Percentiles rank a stretch among this genome's conserved stretches.
phyloP scores from a whole-genome alignment of 1,140 invertebrate species.

The Drosophila mauritiana region DNA sequence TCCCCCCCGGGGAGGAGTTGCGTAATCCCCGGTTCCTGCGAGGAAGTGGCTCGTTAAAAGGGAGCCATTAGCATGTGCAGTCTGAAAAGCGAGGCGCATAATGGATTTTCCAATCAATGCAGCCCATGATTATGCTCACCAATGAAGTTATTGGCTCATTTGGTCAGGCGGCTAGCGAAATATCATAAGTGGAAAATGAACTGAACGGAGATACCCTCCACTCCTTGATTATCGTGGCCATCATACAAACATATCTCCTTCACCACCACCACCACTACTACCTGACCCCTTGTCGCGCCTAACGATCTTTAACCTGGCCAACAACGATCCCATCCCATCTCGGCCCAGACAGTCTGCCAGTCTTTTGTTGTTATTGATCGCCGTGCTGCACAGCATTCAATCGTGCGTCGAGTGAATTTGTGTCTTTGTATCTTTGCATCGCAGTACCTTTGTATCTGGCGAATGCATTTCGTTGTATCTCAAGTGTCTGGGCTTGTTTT shows the following conservation, averaged over 20 bases:
- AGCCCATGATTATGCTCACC: conserved; percentile 44
- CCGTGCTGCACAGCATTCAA: conserved; percentile 30
- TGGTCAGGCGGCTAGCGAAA: conserved; percentile 54
- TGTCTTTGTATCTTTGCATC: conserved; percentile 23
- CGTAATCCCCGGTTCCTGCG: conserved; percentile 39
- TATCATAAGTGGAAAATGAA: conserved; percentile 12
- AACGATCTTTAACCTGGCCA: conserved; percentile 78
- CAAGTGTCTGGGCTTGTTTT: conserved; percentile 21
- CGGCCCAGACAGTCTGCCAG: conserved; percentile 37
- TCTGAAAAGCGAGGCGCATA: conserved; percentile 30
- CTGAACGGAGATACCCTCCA: conserved; percentile 9
- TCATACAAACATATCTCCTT: conserved; percentile 12
- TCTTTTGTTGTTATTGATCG: conserved; percentile 65
- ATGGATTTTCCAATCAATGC: conserved; percentile 47
- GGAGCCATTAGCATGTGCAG: conserved; percentile 54
- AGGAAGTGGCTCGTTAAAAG: conserved; percentile 39
- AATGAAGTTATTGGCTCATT: conserved; percentile 68
- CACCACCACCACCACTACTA: conserved; percentile 26
- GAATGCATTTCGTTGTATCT: conserved; percentile 30
- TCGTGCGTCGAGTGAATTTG: conserved; percentile 17
- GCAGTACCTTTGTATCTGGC: conserved; percentile 40
- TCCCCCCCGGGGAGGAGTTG: conserved; percentile 12
- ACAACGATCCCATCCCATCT: conserved; percentile 10
- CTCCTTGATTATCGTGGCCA: conserved; percentile 41
- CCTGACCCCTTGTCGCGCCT: conserved; percentile 76